Evolutionary conservation across 1,140 invertebrate genomes (phyloP).

Genomic region (Babylonia areolata): DNA sequence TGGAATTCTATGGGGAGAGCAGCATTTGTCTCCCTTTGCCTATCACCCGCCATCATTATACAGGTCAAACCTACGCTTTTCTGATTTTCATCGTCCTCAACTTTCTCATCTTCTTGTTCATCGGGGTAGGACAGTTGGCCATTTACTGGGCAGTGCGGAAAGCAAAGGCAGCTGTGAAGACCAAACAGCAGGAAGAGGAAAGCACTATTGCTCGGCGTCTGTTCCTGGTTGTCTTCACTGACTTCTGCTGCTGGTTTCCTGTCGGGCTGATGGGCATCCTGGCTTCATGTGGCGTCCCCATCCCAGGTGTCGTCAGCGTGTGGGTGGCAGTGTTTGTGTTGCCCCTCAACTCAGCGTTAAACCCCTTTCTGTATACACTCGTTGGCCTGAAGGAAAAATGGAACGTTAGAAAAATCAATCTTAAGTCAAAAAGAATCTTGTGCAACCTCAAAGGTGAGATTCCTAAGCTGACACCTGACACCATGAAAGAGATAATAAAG

Average conservation of each 20-base stretch:
- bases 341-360: slow-evolving; percentile 54
- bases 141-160: slow-evolving; percentile 43
- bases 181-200: slow-evolving; percentile 34
- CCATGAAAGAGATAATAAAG: no score
- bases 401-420: background rate
- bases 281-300: slow-evolving; percentile 39
- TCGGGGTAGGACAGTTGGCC: slow-evolving; percentile 45
- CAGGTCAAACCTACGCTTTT: slow-evolving; percentile 50
- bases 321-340: slow-evolving; percentile 52
- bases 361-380: slow-evolving; percentile 55
- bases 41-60: slow-evolving; percentile 25
- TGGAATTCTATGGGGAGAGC: slow-evolving; percentile 52
- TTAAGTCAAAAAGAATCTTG: no score
- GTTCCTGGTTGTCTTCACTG: slow-evolving; percentile 43
- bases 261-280: slow-evolving; percentile 40
- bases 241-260: slow-evolving; percentile 42
- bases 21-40: slow-evolving; percentile 52
- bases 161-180: background rate
- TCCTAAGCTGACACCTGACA: no score
- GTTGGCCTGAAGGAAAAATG: background rate
- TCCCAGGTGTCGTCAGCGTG: slow-evolving; percentile 51
- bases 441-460: no score
- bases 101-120: slow-evolving; percentile 45
- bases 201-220: slow-evolving; percentile 43
- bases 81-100: slow-evolving; percentile 52